These are phyloP conservation scores for Heloderma charlesbogerti DNA, from an alignment of 2,113 vertebrate species.

Conservation along the genomic window DNA sequence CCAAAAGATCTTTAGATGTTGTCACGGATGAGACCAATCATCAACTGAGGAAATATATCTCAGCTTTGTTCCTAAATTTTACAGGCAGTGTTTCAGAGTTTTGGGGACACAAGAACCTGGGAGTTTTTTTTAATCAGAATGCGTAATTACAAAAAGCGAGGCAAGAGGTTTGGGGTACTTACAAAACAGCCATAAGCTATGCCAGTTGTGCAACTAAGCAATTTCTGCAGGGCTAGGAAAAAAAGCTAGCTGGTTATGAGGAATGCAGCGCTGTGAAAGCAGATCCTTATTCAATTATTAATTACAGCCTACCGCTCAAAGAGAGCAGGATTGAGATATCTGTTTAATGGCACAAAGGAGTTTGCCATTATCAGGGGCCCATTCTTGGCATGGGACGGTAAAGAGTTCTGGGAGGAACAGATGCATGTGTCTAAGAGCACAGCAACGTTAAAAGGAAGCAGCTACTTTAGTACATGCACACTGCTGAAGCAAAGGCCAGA, in stretches of 20 bases:
- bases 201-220: background rate
- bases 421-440: conserved; percentile 37
- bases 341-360: conserved; percentile 44
- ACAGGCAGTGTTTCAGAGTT: background rate
- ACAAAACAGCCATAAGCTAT: background rate
- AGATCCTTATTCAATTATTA: conserved; percentile 72
- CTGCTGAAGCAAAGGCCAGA: background rate
- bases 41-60: too few relatives aligned
- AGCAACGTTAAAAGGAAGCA: conserved; percentile 28
- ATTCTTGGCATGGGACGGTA: conserved; percentile 32
- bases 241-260: conserved; percentile 6
- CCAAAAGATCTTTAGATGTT: background rate
- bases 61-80: background rate
- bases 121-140: background rate
- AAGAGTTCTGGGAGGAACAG: conserved; percentile 18
- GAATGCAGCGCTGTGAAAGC: conserved; percentile 58
- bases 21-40: background rate
- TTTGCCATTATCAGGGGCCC: background rate
- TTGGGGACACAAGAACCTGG: conserved; percentile 1
- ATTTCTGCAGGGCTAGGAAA: background rate
- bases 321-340: conserved; percentile 44
- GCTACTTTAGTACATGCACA: conserved; percentile 10
- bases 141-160: background rate
- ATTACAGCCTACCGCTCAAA: conserved; percentile 54
- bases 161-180: rapidly evolving